These are phyloP conservation scores for Pseudolaguvia tuberculata DNA, from an alignment of 2,113 vertebrate genomes.

Conservation along the genomic window DNA sequence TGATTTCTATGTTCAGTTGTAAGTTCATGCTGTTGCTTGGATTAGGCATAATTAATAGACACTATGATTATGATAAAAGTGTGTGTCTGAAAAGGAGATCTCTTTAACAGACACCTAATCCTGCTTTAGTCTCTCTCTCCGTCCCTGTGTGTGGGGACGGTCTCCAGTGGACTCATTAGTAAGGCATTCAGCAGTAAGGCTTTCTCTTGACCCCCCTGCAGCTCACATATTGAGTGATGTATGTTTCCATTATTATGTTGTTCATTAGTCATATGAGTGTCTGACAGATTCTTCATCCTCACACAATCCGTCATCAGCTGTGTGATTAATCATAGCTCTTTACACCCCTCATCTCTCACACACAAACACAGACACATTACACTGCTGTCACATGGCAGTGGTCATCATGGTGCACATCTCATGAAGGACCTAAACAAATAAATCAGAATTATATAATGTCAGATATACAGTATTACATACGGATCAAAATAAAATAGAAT, in stretches of 20 bases:
- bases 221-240: conserved; percentile 30
- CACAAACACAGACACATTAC: not conserved
- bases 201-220: conserved; percentile 44
- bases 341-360: conserved; percentile 49
- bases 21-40: conserved; percentile 32
- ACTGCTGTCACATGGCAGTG: not conserved
- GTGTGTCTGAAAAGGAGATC: conserved; percentile 62
- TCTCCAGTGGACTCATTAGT: conserved; percentile 75
- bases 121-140: conserved; percentile 60
- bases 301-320: conserved; percentile 43
- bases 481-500: not conserved
- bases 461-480: not conserved
- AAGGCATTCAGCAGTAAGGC: conserved; percentile 55
- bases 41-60: conserved; percentile 71
- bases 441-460: no score
- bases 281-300: conserved; percentile 39
- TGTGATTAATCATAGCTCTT: conserved; percentile 66
- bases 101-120: conserved; percentile 72
- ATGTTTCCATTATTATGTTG: conserved; percentile 27
- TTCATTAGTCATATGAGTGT: conserved; percentile 39
- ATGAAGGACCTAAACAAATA: not conserved
- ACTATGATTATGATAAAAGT: conserved; percentile 65
- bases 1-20: no score
- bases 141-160: conserved; percentile 60
- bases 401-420: not conserved